Base-by-base conservation (phyloP, 2,888 invertebrate species). In the Catocala fraxini region DNA sequence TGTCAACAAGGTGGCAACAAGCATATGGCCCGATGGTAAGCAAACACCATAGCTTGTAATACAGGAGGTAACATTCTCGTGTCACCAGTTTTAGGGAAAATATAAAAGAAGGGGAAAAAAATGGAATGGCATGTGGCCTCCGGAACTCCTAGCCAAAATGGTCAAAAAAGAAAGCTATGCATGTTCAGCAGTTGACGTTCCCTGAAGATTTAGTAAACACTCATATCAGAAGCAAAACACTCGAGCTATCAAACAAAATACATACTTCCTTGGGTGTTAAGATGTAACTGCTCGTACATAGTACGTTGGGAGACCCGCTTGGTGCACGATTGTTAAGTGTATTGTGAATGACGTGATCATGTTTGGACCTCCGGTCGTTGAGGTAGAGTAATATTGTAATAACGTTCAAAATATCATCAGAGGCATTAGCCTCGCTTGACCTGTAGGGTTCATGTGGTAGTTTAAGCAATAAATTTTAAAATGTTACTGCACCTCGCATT, bases 341-440 rank as follows among this genome's bases (percentile, higher is more conserved):
- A 63, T 63, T 63, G 45, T 58, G 51, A 58, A 63, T 63, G 63
- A 63, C 63, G 63, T 63, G 58, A 59, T 51, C 55, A 41, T 41
- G 4, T 46, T 54, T 49, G 57, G 42, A 55, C 63, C 55, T 51
- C 58, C 63, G 58, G 54, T 51, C 58, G 51, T 63, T 55, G 63
- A 55, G 58, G 55, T 63, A 48, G 11, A 58, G 58, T 51, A 49
- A 54, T 62, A 62, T 52, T 57, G 62, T 62, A 63, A 63, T 63
- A 57, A 58, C 41, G 53, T 63, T 55, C 58, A 55, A 63, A 58
- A 63, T 55, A 63, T 49, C 57, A 49, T 54, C 55, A 51, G 51
- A 59, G 63, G 55, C 63, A 47, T 55, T 63, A 63, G 59, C 63
- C 63, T 58, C 63, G 13, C 11, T 13, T 63, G 63, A 63, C 63